Evolutionary conservation across 2,797 vertebrate genomes (phyloP).

Genomic region (Myioborus miniatus): DNA sequence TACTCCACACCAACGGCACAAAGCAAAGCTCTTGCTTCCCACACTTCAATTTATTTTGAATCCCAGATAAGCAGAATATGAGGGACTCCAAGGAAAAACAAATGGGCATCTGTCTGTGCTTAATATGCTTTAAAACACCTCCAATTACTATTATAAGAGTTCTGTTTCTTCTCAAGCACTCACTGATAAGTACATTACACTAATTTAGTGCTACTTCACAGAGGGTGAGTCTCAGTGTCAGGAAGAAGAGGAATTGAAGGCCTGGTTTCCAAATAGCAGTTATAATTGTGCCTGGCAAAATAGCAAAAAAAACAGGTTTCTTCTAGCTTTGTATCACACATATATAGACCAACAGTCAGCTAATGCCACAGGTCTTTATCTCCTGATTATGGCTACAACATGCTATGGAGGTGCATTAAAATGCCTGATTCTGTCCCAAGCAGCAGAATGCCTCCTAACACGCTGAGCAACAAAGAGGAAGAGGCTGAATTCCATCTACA

Average conservation of each 20-base stretch:
- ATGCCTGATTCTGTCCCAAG: background rate
- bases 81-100: background rate
- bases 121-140: background rate
- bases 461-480: background rate
- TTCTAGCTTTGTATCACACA: background rate
- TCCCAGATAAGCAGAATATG: background rate
- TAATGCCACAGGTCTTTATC: background rate
- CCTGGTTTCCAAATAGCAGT: background rate
- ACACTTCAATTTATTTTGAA: background rate
- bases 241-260: background rate
- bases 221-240: background rate
- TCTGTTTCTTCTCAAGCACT: slow-evolving; percentile 10
- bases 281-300: background rate
- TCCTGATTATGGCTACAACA: background rate
- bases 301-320: background rate
- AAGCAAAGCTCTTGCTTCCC: background rate
- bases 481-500: background rate
- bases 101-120: background rate
- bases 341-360: background rate
- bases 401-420: background rate
- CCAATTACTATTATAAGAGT: background rate
- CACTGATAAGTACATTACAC: background rate
- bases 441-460: background rate
- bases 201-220: background rate
- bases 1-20: background rate